Evolutionary conservation across 2,888 invertebrate genomes (phyloP).

Genomic region (Andrena bucephala): DNA sequence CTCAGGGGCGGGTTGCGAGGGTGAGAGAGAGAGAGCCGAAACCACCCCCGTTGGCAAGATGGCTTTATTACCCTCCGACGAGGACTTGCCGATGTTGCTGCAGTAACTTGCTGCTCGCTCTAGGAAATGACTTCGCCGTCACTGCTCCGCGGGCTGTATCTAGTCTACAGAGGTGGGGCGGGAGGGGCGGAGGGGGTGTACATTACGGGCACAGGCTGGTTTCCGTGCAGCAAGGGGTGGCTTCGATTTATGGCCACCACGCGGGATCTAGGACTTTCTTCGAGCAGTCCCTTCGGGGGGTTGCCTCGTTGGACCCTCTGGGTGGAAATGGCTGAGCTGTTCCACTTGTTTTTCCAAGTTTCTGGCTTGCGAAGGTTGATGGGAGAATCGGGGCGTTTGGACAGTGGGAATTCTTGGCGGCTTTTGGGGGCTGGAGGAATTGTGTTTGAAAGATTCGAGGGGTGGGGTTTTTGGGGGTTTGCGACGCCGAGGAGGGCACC

Average conservation of each 20-base stretch:
- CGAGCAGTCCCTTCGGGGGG: conserved; percentile 1
- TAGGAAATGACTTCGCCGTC: conserved; percentile 78
- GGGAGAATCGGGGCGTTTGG: no score
- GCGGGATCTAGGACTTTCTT: conserved; percentile 15
- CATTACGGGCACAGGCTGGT: neutral
- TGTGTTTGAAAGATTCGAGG: no score
- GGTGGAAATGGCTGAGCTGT: neutral
- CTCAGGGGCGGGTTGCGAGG: conserved; percentile 74
- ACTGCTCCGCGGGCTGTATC: conserved; percentile 50
- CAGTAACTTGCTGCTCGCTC: conserved; percentile 77
- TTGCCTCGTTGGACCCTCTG: neutral
- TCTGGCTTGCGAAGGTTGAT: no score
- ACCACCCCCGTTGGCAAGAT: conserved; percentile 81
- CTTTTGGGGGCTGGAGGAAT: no score
- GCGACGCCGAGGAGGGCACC: no score
- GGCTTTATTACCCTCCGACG: conserved; percentile 83
- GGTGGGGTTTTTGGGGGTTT: no score
- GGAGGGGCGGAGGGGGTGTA: neutral
- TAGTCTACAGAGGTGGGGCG: neutral
- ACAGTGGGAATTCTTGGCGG: no score
- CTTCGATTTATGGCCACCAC: conserved; percentile 38
- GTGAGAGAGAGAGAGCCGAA: conserved; percentile 66
- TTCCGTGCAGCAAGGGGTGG: neutral
- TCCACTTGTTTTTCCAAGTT: neutral
- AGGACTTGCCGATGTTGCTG: conserved; percentile 78